A percentile compares a stretch with the other conserved stretches of the same genome.
phyloP scores from a whole-genome alignment of 2,888 invertebrate genomes.

The Tineola bisselliella region DNA sequence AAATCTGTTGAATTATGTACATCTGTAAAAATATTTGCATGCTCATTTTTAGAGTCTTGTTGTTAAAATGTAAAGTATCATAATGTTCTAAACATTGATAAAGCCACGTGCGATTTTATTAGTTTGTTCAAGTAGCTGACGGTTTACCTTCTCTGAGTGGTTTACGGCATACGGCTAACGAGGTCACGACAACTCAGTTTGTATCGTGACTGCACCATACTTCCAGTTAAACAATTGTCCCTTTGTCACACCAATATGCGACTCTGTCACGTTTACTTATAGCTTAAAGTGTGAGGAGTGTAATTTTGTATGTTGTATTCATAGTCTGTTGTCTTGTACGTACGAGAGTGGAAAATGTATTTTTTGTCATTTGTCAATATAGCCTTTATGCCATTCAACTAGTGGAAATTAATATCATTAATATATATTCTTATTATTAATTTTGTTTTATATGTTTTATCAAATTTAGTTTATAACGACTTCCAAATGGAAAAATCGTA shows the following conservation, averaged over 20 bases:
- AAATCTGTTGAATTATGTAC: slow-evolving; percentile 1
- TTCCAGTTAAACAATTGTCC: background rate
- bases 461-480: background rate
- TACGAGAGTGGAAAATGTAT: background rate
- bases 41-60: background rate
- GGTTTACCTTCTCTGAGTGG: slow-evolving; percentile 12
- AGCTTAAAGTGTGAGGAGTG: background rate
- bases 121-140: slow-evolving; percentile 7
- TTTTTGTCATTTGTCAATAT: background rate
- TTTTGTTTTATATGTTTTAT: background rate
- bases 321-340: background rate
- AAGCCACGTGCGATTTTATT: slow-evolving; percentile 4
- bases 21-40: slow-evolving; percentile 8
- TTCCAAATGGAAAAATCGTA: background rate
- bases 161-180: slow-evolving; percentile 20
- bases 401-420: background rate
- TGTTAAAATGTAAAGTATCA: background rate
- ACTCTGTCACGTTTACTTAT: background rate
- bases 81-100: background rate
- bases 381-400: background rate
- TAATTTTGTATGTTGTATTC: background rate
- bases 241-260: background rate
- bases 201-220: background rate
- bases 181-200: slow-evolving; percentile 18
- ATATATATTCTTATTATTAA: background rate